A percentile compares a stretch with the other conserved stretches of the same genome.
These are phyloP conservation scores for Glaucidium brasilianum DNA, from an alignment of 2,113 vertebrate genomes.

Conservation along the genomic window DNA sequence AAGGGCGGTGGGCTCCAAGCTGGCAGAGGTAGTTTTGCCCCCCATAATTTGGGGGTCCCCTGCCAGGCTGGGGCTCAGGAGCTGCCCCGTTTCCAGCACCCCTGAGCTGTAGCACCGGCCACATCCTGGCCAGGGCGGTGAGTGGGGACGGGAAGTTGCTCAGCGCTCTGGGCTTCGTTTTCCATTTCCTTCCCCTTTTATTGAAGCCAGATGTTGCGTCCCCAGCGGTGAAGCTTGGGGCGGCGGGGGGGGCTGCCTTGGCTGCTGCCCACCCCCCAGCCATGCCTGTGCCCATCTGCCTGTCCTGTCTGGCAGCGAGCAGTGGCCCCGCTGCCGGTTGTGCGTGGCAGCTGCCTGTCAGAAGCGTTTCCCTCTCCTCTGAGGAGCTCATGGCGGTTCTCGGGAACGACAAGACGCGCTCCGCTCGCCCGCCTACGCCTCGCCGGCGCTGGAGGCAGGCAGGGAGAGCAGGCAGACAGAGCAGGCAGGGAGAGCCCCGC, in stretches of 20 bases:
- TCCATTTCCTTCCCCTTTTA: background rate
- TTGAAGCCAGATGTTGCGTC: background rate
- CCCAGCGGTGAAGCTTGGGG: background rate
- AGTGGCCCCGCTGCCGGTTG: background rate
- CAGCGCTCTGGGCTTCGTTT: background rate
- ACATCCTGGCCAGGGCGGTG: background rate
- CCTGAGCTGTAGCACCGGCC: background rate
- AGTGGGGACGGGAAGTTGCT: background rate
- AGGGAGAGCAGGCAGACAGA: background rate
- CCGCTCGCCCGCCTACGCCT: slow-evolving; percentile 1
- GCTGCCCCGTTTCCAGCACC: background rate
- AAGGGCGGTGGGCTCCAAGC: background rate
- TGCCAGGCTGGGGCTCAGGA: accelerated
- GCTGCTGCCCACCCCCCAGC: background rate
- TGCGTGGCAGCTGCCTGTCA: background rate
- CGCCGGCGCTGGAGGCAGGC: background rate
- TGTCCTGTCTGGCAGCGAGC: background rate
- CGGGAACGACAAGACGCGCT: background rate
- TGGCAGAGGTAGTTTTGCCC: background rate
- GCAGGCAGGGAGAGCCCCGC: background rate
- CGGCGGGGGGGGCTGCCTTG: background rate
- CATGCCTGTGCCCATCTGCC: background rate
- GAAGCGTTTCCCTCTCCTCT: background rate
- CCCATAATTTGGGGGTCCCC: background rate
- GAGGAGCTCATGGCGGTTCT: slow-evolving; percentile 36